These are phyloP conservation scores for Pseudococcus longispinus DNA, from an alignment of 2,888 invertebrate genomes.

Conservation along the genomic window DNA sequence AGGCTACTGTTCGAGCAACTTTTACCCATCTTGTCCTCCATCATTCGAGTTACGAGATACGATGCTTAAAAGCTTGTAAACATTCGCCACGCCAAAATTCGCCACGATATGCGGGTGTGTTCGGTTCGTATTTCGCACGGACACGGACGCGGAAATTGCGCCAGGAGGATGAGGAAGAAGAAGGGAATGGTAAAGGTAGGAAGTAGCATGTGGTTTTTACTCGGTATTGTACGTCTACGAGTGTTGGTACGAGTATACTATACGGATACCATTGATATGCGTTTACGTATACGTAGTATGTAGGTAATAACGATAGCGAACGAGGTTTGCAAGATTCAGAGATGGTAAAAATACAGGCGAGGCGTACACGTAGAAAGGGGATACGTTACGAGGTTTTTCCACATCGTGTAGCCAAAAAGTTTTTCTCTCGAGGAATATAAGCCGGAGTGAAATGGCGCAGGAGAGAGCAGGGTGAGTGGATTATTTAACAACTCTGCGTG, in stretches of 20 bases:
- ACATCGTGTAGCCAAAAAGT: not conserved
- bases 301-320: not conserved
- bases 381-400: not conserved
- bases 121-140: not conserved
- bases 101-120: not conserved
- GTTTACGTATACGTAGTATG: not conserved
- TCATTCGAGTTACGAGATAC: not conserved
- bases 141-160: not conserved
- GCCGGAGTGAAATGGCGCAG: not conserved
- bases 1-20: not conserved
- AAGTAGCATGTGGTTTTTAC: not conserved
- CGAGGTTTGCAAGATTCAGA: not conserved
- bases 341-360: not conserved
- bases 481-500: not conserved
- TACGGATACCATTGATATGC: not conserved
- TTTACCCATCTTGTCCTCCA: not conserved
- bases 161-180: too few relatives aligned
- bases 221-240: not conserved
- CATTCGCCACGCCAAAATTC: not conserved
- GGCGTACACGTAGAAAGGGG: not conserved
- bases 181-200: not conserved
- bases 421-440: not conserved
- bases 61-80: constrained; percentile 3
- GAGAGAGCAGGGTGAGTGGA: not conserved
- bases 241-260: not conserved